Percentiles rank a stretch among this genome's conserved stretches.
phyloP scores from a whole-genome alignment of 2,797 vertebrate species.

The Poecilia picta region DNA sequence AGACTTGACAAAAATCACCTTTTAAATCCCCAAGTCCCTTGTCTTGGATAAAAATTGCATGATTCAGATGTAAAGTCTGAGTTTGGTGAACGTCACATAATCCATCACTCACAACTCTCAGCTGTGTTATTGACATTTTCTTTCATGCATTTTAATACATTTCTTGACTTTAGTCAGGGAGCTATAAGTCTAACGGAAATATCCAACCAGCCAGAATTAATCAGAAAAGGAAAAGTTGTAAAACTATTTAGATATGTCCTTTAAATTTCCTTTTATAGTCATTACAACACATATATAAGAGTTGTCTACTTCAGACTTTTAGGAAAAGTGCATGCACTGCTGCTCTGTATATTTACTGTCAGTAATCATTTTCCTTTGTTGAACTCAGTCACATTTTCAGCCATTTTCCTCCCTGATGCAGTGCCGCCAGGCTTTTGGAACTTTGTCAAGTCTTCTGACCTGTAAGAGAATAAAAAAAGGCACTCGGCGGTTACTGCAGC shows the following conservation, averaged over 20 bases:
- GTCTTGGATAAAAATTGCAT: neutral
- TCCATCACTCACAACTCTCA: neutral
- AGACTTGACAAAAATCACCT: neutral
- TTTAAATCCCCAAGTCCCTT: neutral
- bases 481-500: constrained; percentile 47
- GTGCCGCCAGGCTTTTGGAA: constrained; percentile 61
- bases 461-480: constrained; percentile 70
- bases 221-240: neutral
- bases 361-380: constrained; percentile 58
- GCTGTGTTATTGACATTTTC: neutral
- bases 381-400: constrained; percentile 57
- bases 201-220: neutral
- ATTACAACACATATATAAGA: constrained; percentile 9
- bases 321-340: neutral
- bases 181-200: neutral
- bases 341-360: constrained; percentile 32
- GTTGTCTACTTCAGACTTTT: constrained; percentile 9
- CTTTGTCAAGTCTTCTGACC: constrained; percentile 74
- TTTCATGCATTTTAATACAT: neutral
- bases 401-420: constrained; percentile 39
- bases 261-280: neutral
- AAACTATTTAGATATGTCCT: neutral
- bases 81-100: neutral
- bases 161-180: neutral
- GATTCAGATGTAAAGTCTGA: neutral